phyloP scores from a whole-genome alignment of 2,888 invertebrate genomes.

The Acleris literana region DNA sequence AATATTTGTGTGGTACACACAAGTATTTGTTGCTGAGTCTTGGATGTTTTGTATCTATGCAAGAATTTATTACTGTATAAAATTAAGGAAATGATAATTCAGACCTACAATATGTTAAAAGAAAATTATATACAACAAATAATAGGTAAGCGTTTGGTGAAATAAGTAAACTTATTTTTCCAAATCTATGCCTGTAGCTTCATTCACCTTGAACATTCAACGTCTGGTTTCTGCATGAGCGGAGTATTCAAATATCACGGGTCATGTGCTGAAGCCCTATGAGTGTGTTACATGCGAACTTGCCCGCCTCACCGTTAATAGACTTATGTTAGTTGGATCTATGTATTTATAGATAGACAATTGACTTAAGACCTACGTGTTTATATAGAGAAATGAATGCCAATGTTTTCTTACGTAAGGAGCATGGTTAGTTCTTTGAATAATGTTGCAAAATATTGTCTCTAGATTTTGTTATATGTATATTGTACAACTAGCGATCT shows the following conservation, averaged over 20 bases:
- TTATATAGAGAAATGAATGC: slow-evolving; percentile 31
- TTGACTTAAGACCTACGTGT: slow-evolving; percentile 51
- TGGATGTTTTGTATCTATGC: no score
- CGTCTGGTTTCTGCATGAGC: not conserved
- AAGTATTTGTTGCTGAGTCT: no score
- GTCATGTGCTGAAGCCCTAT: slow-evolving; percentile 28
- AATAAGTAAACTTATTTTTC: no score
- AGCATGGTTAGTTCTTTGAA: not conserved
- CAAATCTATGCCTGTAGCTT: no score
- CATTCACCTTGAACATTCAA: not conserved
- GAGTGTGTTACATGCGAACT: slow-evolving; percentile 3
- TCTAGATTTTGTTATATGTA: not conserved
- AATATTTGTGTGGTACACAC: no score
- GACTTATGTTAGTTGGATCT: slow-evolving; percentile 34
- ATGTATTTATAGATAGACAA: slow-evolving; percentile 65
- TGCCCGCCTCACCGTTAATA: slow-evolving; percentile 21
- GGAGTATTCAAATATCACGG: slow-evolving; percentile 28
- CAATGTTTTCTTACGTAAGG: slow-evolving; percentile 8
- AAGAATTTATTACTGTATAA: no score
- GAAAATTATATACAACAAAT: no score
- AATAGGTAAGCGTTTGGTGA: no score
- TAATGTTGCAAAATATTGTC: not conserved
- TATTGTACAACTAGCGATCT: no score
- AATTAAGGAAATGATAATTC: no score
- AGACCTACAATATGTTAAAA: no score